Percentiles rank a stretch among this genome's conserved stretches.
phyloP scores from a whole-genome alignment of 1,140 invertebrate genomes.

The Globodera rostochiensis region DNA sequence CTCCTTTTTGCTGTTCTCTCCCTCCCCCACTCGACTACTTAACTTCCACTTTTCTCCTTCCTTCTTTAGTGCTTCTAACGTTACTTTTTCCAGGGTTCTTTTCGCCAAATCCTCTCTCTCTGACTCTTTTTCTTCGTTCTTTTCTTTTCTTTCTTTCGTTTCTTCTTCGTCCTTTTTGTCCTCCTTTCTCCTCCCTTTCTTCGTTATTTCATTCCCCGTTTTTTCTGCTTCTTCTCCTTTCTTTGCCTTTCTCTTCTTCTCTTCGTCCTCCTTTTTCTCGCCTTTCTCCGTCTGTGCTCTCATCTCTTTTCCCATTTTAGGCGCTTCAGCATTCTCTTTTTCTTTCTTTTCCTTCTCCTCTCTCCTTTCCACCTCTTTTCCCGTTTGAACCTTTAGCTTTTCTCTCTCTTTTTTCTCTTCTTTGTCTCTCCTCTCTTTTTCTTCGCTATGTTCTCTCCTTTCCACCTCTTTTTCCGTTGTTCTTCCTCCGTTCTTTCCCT shows the following conservation, averaged over 20 bases:
- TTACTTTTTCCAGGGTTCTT: neutral
- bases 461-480: neutral
- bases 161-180: neutral
- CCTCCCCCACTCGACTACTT: neutral
- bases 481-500: neutral
- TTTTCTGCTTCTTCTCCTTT: neutral
- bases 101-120: neutral
- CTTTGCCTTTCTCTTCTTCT: neutral
- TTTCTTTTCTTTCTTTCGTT: neutral
- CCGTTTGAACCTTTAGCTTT: neutral
- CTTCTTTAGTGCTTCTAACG: slow-evolving; percentile 1
- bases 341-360: neutral
- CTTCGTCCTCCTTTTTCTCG: neutral
- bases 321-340: neutral
- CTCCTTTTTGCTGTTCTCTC: neutral
- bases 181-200: neutral
- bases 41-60: neutral
- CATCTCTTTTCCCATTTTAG: neutral
- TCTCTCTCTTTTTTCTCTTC: neutral
- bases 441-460: neutral
- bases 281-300: neutral
- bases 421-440: neutral
- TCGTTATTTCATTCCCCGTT: neutral
- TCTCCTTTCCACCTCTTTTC: neutral
- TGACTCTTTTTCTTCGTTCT: neutral